Evolutionary conservation across 92 coral and sea anemone genomes (phyloP).

Genomic region (Umimayanthus kanabou): DNA sequence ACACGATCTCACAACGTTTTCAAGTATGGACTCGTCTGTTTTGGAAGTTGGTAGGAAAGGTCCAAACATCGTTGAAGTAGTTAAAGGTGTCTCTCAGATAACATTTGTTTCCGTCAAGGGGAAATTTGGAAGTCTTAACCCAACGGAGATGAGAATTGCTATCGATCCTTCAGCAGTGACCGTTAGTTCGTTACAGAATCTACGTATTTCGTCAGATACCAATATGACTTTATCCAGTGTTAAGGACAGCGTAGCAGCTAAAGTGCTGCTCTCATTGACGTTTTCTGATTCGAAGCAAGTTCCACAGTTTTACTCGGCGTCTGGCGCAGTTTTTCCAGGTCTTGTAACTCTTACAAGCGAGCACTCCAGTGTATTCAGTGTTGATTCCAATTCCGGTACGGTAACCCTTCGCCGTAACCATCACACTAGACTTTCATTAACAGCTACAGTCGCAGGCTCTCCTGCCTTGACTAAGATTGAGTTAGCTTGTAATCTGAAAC

Average conservation of each 20-base stretch:
- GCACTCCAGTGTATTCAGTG: slow-evolving; percentile 35
- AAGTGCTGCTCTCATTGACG: slow-evolving; percentile 45
- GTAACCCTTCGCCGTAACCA: slow-evolving; percentile 54
- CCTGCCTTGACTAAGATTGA: slow-evolving; percentile 25
- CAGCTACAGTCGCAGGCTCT: slow-evolving; percentile 49
- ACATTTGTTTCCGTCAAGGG: slow-evolving; percentile 31
- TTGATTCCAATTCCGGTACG: slow-evolving; percentile 54
- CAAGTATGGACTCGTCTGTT: slow-evolving; percentile 29
- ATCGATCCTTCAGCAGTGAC: slow-evolving; percentile 35
- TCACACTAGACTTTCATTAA: slow-evolving; percentile 44
- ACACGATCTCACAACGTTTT: slow-evolving; percentile 47
- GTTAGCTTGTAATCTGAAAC: slow-evolving; percentile 55
- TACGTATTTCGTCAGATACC: slow-evolving; percentile 31
- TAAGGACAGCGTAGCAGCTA: slow-evolving; percentile 50
- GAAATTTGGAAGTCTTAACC: slow-evolving; percentile 31
- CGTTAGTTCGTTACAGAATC: slow-evolving; percentile 31
- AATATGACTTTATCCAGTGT: slow-evolving; percentile 53
- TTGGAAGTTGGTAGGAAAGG: slow-evolving; percentile 50
- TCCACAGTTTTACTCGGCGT: slow-evolving; percentile 39
- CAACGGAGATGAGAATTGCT: not conserved
- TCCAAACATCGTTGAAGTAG: slow-evolving; percentile 52
- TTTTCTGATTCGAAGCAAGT: slow-evolving; percentile 48
- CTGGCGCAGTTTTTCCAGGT: slow-evolving; percentile 51
- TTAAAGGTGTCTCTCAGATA: slow-evolving; percentile 23
- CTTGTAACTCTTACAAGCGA: slow-evolving; percentile 53